Evolutionary conservation across 2,888 invertebrate genomes (phyloP), one percentile per base, ranked within the genome.

Genomic region (Leucania comma): DNA sequence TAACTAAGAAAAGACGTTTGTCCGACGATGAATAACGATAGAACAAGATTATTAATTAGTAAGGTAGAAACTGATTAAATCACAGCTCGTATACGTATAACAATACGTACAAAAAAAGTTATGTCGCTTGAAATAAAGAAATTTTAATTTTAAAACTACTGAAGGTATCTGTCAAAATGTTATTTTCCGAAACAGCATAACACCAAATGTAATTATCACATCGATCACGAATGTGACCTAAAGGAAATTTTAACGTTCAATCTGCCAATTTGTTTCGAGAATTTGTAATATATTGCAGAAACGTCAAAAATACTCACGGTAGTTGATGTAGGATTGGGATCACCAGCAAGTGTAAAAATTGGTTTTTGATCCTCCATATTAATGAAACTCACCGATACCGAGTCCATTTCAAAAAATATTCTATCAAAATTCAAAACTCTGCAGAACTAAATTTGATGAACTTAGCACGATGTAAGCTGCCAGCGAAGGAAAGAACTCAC

Each of bases 331-430:
- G 86, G 71, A 68, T 89, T 84, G 38, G 87, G 83, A 20, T 93
- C 93, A 71, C 83, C 87, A n/a, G 91, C 90, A 20, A 90, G 87
- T 38, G 92, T 90, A 83, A 93, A 93, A 69, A 91, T 90, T 3
- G 90, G 82, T 77, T 90, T 93, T 24, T 87, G 88, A 46, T 93
- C 93, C 48, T 92, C 93, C 80, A 90, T 85, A 72, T 83, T 87
- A 48, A 48, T 48, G 74, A 83, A 92, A 81, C 90, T 90, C 63
- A 84, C 91, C 38, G 90, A 82, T 79, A 90, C 84, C 20, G 90
- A 86, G 72, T 92, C 89, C 90, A 93, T 85, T 57, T 75, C 54
- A 64, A 70, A 32, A 12, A 66, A 57, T 48, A 50, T 38, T 29
- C n/a, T 56, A 61, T 57, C 9, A 35, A 62, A 68, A 60, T n/a